A percentile compares a stretch with the other conserved stretches of the same genome.
Conservation (phyloP, 2,113 vertebrate species). For the Psophia crepitans region DNA sequence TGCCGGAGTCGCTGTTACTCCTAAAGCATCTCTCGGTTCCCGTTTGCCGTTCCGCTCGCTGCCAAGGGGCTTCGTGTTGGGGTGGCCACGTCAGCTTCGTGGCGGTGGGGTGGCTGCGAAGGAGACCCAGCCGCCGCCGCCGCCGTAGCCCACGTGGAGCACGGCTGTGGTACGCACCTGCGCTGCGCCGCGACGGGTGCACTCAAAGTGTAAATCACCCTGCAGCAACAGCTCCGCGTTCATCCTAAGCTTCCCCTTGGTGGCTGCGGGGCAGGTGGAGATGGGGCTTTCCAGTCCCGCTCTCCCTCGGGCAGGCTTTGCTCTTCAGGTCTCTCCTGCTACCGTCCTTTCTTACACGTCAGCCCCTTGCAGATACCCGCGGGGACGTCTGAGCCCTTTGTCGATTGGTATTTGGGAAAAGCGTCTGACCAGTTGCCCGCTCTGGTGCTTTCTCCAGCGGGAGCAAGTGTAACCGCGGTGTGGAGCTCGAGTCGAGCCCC, state of each 20-base stretch:
- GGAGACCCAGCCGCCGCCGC: fast-evolving
- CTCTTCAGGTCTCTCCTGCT: neutral
- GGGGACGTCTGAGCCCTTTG: neutral
- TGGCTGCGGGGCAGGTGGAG: neutral
- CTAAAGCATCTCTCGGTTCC: neutral
- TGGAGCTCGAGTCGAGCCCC: fast-evolving
- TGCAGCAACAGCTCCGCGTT: neutral
- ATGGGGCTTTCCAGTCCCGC: fast-evolving
- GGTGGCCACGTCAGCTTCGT: neutral
- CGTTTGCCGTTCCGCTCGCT: fast-evolving
- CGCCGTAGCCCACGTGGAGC: fast-evolving
- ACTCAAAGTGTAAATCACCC: fast-evolving
- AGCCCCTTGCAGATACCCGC: fast-evolving
- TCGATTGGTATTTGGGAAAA: neutral
- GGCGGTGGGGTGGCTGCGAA: fast-evolving
- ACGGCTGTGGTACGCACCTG: fast-evolving
- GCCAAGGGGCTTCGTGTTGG: neutral
- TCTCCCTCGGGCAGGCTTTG: neutral
- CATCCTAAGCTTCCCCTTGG: fast-evolving
- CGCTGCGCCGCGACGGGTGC: fast-evolving
- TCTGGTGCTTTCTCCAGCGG: neutral
- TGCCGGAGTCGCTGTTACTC: fast-evolving
- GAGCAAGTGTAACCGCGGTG: fast-evolving
- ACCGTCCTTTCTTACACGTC: fast-evolving
- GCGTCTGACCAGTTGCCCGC: fast-evolving